These are phyloP conservation scores for Apistogramma diplotaenia DNA, from an alignment of 2,113 vertebrate species.

Conservation along the genomic window DNA sequence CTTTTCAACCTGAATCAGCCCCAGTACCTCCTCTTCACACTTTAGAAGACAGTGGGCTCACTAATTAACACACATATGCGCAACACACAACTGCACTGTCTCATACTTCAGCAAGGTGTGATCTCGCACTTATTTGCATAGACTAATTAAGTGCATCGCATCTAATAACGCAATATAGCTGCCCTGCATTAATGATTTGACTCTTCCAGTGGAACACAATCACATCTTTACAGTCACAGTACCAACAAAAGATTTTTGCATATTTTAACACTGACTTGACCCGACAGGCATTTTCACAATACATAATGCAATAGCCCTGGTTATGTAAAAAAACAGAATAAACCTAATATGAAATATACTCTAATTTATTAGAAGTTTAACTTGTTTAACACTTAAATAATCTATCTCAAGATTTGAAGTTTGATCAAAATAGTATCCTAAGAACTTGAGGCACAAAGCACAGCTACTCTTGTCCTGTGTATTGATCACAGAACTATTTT, in stretches of 20 bases:
- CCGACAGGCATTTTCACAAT: slow-evolving; percentile 14
- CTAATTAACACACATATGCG: slow-evolving; percentile 46
- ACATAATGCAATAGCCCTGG: neutral
- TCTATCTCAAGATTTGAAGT: neutral
- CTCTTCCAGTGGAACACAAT: slow-evolving; percentile 27
- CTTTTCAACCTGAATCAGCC: neutral
- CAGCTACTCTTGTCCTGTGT: neutral
- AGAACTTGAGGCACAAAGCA: neutral
- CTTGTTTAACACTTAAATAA: neutral
- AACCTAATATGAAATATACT: neutral
- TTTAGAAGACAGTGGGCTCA: slow-evolving; percentile 13
- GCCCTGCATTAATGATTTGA: slow-evolving; percentile 47
- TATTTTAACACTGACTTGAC: slow-evolving; percentile 48
- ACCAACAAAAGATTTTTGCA: slow-evolving; percentile 28
- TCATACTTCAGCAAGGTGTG: slow-evolving; percentile 60
- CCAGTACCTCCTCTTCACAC: slow-evolving; percentile 39
- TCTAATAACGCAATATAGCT: slow-evolving; percentile 52
- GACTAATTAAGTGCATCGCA: slow-evolving; percentile 64
- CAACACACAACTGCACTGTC: slow-evolving; percentile 20
- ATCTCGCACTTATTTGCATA: slow-evolving; percentile 68
- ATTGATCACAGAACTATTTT: neutral
- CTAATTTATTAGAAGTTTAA: neutral
- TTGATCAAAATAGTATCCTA: neutral
- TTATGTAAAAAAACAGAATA: neutral
- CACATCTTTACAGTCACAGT: slow-evolving; percentile 30